Evolutionary conservation across 2,888 invertebrate species (phyloP).

Genomic region (Lottia gigantea): DNA sequence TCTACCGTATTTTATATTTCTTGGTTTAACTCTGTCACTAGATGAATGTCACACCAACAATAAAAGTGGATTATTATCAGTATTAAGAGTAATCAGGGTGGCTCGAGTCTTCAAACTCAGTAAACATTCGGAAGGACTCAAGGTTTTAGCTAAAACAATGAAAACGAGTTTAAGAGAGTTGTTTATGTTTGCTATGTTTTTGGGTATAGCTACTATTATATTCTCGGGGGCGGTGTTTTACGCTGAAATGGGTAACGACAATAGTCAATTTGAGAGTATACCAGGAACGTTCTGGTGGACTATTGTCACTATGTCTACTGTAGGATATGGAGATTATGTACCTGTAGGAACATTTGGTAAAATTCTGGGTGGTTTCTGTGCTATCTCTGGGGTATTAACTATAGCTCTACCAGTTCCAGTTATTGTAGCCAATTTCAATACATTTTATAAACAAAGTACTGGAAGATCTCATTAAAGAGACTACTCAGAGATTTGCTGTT

Average conservation of each 20-base stretch:
- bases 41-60: constrained; percentile 42
- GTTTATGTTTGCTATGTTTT: constrained; percentile 64
- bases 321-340: constrained; percentile 67
- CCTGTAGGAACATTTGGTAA: constrained; percentile 67
- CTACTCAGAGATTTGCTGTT: too few species aligned
- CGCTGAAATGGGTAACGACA: constrained; percentile 55
- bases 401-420: constrained; percentile 70
- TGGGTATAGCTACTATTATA: constrained; percentile 64
- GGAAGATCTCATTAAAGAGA: constrained; percentile 27
- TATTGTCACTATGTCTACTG: constrained; percentile 66
- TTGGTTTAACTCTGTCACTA: constrained; percentile 46
- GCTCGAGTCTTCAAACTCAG: constrained; percentile 64
- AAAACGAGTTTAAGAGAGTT: constrained; percentile 62
- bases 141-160: constrained; percentile 64
- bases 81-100: constrained; percentile 61
- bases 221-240: constrained; percentile 65
- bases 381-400: constrained; percentile 69
- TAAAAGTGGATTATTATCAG: constrained; percentile 53
- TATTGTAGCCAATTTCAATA: constrained; percentile 70
- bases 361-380: constrained; percentile 67
- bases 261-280: constrained; percentile 59
- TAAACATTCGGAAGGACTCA: constrained; percentile 64
- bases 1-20: constrained; percentile 63
- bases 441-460: constrained; percentile 68
- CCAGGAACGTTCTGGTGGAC: constrained; percentile 68